Evolutionary conservation across 1,140 invertebrate species (phyloP).

Genomic region (Agrypnia vestita): DNA sequence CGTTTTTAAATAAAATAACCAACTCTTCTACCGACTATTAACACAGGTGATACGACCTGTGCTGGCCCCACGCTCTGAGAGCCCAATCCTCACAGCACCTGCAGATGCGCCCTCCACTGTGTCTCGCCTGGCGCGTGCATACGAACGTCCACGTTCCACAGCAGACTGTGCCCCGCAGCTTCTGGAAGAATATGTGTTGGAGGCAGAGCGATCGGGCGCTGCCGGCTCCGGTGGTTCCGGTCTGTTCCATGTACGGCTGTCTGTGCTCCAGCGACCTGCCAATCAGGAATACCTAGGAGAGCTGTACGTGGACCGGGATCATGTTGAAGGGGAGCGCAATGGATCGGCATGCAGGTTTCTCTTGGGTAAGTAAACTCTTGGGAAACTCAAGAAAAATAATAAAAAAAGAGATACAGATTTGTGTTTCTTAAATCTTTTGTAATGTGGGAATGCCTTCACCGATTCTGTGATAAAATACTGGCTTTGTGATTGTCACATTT

Average conservation of each 20-base stretch:
- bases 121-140: slow-evolving; percentile 69
- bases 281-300: slow-evolving; percentile 92
- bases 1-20: too few species aligned
- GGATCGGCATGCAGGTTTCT: slow-evolving; percentile 88
- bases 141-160: slow-evolving; percentile 79
- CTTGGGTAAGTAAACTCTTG: slow-evolving; percentile 70
- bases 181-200: slow-evolving; percentile 91
- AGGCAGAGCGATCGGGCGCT: slow-evolving; percentile 80
- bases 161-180: slow-evolving; percentile 86
- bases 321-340: slow-evolving; percentile 84
- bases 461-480: too few species aligned
- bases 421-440: too few species aligned
- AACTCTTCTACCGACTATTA: neutral
- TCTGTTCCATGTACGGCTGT: slow-evolving; percentile 88
- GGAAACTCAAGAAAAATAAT: too few species aligned
- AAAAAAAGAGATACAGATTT: too few species aligned
- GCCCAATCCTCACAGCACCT: slow-evolving; percentile 65
- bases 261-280: slow-evolving; percentile 87
- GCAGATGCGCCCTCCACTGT: slow-evolving; percentile 65
- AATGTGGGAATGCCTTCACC: too few species aligned
- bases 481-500: too few species aligned
- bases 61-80: slow-evolving; percentile 68
- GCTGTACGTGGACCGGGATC: slow-evolving; percentile 91
- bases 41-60: slow-evolving; percentile 70
- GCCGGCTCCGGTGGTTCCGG: slow-evolving; percentile 72